These are phyloP conservation scores for Wasmannia auropunctata DNA, from an alignment of 1,140 invertebrate species.

Conservation along the genomic window DNA sequence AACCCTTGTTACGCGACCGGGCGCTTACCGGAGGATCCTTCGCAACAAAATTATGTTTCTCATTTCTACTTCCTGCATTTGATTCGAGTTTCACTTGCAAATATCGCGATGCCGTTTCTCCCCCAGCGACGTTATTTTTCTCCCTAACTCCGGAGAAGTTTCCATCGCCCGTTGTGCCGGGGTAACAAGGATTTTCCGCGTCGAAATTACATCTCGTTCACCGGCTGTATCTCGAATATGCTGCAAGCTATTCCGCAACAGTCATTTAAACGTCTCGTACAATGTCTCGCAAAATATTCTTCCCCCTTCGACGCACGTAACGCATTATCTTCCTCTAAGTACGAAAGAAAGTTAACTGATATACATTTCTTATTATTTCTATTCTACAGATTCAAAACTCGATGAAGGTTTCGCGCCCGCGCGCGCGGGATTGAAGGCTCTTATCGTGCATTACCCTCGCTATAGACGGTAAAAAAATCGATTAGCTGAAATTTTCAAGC, in stretches of 20 bases:
- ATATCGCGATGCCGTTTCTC: conserved; percentile 48
- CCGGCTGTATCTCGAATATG: conserved; percentile 40
- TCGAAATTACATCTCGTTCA: conserved; percentile 55
- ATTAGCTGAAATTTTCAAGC: conserved; percentile 21
- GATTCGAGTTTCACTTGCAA: conserved; percentile 64
- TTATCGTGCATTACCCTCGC: not conserved
- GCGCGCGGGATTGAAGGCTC: not conserved
- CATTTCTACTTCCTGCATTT: conserved; percentile 63
- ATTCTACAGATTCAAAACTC: not conserved
- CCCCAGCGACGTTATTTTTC: conserved; percentile 51
- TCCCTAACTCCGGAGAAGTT: conserved; percentile 53
- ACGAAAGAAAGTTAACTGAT: not conserved
- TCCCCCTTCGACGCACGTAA: not conserved
- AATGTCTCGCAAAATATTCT: conserved; percentile 23
- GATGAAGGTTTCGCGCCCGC: not conserved
- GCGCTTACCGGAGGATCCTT: conserved; percentile 43
- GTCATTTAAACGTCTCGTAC: conserved; percentile 48
- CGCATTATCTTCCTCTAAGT: not conserved
- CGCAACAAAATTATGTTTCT: conserved; percentile 61
- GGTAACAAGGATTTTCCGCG: conserved; percentile 57
- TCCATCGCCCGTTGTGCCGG: conserved; percentile 13
- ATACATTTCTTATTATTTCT: not conserved
- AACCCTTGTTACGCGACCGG: conserved; percentile 46
- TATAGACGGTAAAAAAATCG: not conserved
- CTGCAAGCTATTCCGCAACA: conserved; percentile 39